Evolutionary conservation across 1,140 invertebrate species (phyloP).

Genomic region (Drosophila kanapiae): DNA sequence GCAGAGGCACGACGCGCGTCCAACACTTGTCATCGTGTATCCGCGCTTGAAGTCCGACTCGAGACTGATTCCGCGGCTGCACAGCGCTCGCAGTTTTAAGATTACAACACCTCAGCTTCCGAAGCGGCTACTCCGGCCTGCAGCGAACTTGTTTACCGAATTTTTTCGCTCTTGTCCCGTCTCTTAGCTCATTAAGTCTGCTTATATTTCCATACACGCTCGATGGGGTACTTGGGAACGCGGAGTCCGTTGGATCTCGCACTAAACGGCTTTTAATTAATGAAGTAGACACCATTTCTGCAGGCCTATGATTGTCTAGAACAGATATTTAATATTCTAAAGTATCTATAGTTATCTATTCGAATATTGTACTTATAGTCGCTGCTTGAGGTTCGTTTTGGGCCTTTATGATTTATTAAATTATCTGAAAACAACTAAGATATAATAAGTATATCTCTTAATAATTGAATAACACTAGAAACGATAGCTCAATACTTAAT

Average conservation of each 20-base stretch:
- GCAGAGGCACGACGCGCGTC: slow-evolving; percentile 4
- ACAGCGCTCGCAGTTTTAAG: slow-evolving; percentile 51
- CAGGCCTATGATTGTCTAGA: neutral
- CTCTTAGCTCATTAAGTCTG: slow-evolving; percentile 48
- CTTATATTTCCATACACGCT: slow-evolving; percentile 18
- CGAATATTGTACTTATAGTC: no score
- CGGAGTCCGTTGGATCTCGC: neutral
- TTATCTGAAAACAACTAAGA: no score
- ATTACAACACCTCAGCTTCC: slow-evolving; percentile 60
- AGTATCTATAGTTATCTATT: neutral
- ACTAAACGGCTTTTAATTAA: neutral
- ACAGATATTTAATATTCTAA: neutral
- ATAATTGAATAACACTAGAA: no score
- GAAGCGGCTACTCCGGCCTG: slow-evolving; percentile 3
- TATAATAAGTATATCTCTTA: no score
- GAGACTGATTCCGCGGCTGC: slow-evolving; percentile 55
- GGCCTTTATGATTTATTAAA: no score
- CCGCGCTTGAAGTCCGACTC: slow-evolving; percentile 20
- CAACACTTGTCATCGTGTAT: slow-evolving; percentile 50
- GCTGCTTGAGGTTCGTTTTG: no score
- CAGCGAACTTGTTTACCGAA: slow-evolving; percentile 53
- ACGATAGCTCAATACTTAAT: no score
- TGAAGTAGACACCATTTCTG: neutral
- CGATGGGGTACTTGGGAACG: slow-evolving; percentile 1
- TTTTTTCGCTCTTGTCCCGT: slow-evolving; percentile 27